These are phyloP conservation scores for Littorina saxatilis DNA, from an alignment of 1,140 invertebrate genomes.

Conservation along the genomic window DNA sequence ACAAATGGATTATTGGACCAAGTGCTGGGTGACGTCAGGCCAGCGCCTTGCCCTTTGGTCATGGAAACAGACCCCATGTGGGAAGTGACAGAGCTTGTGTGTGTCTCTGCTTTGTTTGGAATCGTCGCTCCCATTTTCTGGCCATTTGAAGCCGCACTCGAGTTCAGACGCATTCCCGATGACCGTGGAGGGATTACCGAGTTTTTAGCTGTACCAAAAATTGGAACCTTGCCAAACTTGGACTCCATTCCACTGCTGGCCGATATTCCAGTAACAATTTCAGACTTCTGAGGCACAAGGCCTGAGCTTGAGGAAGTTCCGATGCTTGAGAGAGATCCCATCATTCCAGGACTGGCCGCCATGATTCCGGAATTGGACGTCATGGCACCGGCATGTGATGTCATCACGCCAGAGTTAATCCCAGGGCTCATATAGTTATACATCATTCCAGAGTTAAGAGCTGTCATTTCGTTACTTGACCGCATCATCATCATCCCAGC, in stretches of 20 bases:
- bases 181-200: no score
- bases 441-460: no score
- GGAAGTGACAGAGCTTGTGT: background rate
- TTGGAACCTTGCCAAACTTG: no score
- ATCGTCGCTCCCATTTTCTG: no score
- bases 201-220: no score
- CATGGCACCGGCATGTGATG: background rate
- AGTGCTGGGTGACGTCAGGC: background rate
- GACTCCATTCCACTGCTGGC: no score
- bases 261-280: background rate
- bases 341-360: background rate
- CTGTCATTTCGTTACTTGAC: no score
- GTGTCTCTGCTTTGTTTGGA: background rate
- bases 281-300: background rate
- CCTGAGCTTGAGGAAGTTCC: no score
- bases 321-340: no score
- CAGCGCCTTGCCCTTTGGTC: background rate
- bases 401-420: background rate
- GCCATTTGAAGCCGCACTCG: background rate
- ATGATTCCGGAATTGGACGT: background rate
- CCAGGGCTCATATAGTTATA: background rate
- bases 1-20: background rate
- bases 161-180: no score
- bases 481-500: no score
- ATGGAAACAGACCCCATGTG: background rate